phyloP scores from a whole-genome alignment of 2,797 vertebrate species.

The Apodemus agrarius region DNA sequence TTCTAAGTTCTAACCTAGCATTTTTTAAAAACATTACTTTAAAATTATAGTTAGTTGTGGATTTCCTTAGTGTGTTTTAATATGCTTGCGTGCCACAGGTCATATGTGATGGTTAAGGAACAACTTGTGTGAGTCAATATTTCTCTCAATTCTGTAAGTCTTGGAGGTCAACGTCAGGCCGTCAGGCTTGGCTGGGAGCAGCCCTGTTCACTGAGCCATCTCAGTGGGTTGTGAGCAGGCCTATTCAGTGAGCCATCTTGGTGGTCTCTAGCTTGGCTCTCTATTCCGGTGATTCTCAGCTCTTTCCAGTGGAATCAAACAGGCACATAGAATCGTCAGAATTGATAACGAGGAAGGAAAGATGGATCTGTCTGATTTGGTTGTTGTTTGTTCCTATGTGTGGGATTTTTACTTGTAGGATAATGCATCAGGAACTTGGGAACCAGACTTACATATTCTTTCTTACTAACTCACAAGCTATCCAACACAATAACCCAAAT shows the following conservation, averaged over 20 bases:
- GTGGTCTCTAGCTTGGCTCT: neutral
- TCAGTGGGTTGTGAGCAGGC: neutral
- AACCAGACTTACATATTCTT: neutral
- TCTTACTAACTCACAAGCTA: constrained; percentile 26
- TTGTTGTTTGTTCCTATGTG: neutral
- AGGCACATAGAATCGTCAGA: neutral
- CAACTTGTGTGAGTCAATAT: neutral
- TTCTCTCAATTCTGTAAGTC: neutral
- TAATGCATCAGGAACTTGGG: neutral
- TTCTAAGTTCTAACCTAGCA: neutral
- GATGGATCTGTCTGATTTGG: neutral
- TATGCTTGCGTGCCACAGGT: too few species aligned
- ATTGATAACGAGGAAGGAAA: neutral
- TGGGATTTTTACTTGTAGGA: neutral
- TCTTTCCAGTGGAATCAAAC: neutral
- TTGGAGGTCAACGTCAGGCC: neutral
- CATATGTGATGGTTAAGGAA: neutral
- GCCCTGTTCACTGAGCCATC: neutral
- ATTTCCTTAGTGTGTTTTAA: neutral
- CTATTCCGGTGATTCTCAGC: neutral
- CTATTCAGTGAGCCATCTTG: too few species aligned
- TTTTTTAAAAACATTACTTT: neutral
- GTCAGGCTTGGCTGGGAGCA: neutral
- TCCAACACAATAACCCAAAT: neutral
- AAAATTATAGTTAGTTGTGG: neutral